A percentile compares a stretch with the other conserved stretches of the same genome.
Evolutionary conservation across 2,113 vertebrate genomes (phyloP).

Genomic region (Rafetus swinhoei): DNA sequence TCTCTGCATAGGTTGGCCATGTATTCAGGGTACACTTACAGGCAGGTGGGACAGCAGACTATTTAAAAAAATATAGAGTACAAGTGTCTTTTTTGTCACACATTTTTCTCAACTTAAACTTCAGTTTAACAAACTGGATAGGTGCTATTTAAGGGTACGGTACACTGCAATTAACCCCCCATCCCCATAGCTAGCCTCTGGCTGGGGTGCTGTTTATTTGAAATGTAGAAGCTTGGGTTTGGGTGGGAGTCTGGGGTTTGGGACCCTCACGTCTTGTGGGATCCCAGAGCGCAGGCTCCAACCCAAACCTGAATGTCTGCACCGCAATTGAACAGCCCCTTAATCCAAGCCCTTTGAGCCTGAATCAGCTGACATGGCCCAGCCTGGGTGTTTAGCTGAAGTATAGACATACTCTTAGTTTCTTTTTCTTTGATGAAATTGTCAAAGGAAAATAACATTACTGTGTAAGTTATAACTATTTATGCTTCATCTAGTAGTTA

Average conservation of each 20-base stretch:
- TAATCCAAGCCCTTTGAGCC: not conserved
- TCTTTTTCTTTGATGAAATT: constrained; percentile 47
- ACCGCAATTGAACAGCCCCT: not conserved
- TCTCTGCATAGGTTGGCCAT: constrained; percentile 33
- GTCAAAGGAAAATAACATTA: constrained; percentile 38
- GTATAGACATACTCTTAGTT: not conserved
- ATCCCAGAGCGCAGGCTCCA: not conserved
- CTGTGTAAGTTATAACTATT: constrained; percentile 40
- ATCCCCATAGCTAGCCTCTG: not conserved
- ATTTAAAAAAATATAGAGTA: constrained; percentile 44
- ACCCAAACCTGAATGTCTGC: not conserved
- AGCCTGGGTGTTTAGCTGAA: not conserved
- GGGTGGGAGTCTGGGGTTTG: not conserved
- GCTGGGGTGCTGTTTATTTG: not conserved
- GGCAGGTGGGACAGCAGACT: constrained; percentile 18
- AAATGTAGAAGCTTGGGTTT: not conserved
- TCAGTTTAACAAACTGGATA: constrained; percentile 50
- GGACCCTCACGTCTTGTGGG: not conserved
- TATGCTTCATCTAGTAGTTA: constrained; percentile 17
- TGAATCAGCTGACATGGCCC: not conserved
- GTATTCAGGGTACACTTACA: constrained; percentile 39
- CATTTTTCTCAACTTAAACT: constrained; percentile 66
- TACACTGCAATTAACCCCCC: not conserved
- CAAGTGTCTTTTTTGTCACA: constrained; percentile 31
- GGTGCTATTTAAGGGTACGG: too few relatives aligned